phyloP scores from a whole-genome alignment of 2,113 vertebrate species.

The Alligator sinensis region DNA sequence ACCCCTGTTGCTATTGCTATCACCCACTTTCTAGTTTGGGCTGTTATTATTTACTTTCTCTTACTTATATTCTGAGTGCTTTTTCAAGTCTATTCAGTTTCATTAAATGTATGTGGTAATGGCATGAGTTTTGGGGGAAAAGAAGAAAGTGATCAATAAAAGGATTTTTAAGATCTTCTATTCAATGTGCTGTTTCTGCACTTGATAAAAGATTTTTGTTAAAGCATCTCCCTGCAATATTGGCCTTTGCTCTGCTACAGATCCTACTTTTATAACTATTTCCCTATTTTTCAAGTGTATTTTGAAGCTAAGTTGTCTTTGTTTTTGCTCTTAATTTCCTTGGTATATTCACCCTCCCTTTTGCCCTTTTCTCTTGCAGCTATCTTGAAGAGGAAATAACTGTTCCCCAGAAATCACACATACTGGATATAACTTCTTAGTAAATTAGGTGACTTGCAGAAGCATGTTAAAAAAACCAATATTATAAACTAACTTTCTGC shows the following conservation, averaged over 20 bases:
- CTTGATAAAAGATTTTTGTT: background rate
- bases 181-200: background rate
- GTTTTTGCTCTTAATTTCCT: background rate
- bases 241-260: background rate
- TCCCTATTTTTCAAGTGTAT: background rate
- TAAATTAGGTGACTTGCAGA: background rate
- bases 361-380: background rate
- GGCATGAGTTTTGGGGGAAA: background rate
- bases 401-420: background rate
- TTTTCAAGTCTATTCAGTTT: background rate
- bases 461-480: background rate
- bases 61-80: background rate
- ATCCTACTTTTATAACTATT: background rate
- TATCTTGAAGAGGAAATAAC: background rate
- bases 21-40: background rate
- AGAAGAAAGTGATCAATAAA: background rate
- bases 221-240: background rate
- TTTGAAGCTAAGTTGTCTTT: background rate
- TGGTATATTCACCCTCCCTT: background rate
- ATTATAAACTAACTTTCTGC: conserved; percentile 11
- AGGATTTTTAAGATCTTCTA: background rate
- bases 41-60: background rate
- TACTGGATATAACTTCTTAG: background rate
- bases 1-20: background rate
- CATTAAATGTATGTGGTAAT: background rate